Conservation (phyloP, 2,797 vertebrate genomes). For the Bucorvus abyssinicus region DNA sequence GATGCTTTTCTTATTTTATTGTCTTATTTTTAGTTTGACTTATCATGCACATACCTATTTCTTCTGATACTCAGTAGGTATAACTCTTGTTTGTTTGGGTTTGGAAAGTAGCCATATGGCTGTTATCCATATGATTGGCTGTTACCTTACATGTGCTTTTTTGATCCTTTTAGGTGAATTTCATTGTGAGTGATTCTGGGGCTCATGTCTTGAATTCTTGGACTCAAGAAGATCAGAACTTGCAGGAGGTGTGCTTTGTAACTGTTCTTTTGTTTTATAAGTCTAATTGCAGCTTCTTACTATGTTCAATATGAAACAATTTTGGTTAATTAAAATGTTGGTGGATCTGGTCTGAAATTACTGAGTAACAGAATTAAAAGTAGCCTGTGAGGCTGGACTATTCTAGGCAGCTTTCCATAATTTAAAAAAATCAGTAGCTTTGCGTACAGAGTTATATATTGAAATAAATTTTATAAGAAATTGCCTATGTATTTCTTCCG, state of each 20-base stretch:
- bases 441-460: background rate
- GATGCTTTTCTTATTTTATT: background rate
- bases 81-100: background rate
- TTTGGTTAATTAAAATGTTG: background rate
- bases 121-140: background rate
- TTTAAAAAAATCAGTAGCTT: background rate
- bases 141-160: background rate
- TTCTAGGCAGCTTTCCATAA: background rate
- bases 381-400: background rate
- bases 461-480: background rate
- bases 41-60: background rate
- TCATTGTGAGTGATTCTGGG: constrained; percentile 97
- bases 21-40: background rate
- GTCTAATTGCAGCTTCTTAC: background rate
- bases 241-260: constrained; percentile 86
- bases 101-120: background rate
- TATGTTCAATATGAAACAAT: background rate
- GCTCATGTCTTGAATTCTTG: constrained; percentile 95
- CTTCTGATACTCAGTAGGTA: too few species aligned
- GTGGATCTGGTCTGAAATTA: background rate
- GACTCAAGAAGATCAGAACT: constrained; percentile 93
- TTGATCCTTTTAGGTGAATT: constrained; percentile 85
- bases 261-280: background rate
- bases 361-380: background rate
- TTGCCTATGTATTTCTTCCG: background rate